Evolutionary conservation across 2,888 invertebrate genomes (phyloP).

Genomic region (Stegana nigrithorax): DNA sequence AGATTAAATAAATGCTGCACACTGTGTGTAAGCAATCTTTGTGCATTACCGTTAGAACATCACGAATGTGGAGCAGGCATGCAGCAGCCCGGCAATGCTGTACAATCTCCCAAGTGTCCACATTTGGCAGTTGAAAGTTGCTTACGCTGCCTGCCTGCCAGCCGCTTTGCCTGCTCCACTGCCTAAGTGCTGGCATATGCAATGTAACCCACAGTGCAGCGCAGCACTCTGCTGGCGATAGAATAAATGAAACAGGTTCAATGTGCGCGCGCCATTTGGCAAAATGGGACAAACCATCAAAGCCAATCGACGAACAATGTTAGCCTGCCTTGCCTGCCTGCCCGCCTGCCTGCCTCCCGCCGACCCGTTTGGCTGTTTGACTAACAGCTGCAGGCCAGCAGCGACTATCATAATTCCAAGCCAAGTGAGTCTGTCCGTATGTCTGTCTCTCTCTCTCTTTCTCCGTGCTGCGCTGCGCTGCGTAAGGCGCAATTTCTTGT

Average conservation of each 20-base stretch:
- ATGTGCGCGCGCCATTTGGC: conserved; percentile 30
- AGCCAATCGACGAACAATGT: too few species aligned
- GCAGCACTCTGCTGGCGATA: conserved; percentile 20
- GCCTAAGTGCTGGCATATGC: too few species aligned
- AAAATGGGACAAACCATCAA: conserved; percentile 56
- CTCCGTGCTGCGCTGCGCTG: not conserved
- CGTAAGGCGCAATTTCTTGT: not conserved
- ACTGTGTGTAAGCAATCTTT: not conserved
- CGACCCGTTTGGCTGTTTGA: too few species aligned
- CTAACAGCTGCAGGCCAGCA: conserved; percentile 18
- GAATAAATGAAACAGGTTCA: conserved; percentile 46
- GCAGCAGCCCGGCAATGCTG: not conserved
- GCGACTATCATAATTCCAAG: not conserved
- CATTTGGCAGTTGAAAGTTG: too few species aligned
- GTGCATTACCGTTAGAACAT: conserved; percentile 1
- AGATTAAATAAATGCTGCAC: not conserved
- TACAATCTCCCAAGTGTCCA: conserved; percentile 26
- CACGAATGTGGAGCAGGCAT: conserved; percentile 29
- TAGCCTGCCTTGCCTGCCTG: too few species aligned
- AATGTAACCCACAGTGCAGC: too few species aligned
- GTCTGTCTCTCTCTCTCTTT: too few species aligned
- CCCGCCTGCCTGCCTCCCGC: too few species aligned
- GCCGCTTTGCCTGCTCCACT: too few species aligned
- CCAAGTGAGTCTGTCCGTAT: too few species aligned
- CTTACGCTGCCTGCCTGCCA: too few species aligned